Evolutionary conservation across 2,797 vertebrate species (phyloP).

Genomic region (Hydrocynus forskahlii): DNA sequence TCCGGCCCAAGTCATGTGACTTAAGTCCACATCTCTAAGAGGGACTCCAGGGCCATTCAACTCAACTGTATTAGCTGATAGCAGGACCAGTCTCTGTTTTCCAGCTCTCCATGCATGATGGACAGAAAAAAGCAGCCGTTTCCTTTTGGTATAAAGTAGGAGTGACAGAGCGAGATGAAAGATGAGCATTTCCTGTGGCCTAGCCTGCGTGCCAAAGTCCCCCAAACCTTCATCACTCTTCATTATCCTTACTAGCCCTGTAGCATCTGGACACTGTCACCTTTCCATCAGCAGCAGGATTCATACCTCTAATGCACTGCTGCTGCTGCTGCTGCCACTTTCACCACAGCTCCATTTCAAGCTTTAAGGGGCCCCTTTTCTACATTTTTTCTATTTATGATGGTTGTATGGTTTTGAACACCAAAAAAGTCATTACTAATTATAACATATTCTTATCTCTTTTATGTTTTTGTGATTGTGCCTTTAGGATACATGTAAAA

Average conservation of each 20-base stretch:
- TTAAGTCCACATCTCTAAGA: neutral
- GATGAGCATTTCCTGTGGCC: constrained; percentile 50
- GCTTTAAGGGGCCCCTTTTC: neutral
- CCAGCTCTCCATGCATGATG: neutral
- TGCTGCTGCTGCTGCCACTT: neutral
- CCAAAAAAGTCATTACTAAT: too few species aligned
- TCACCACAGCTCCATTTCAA: neutral
- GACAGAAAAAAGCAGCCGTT: constrained; percentile 6
- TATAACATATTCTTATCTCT: too few species aligned
- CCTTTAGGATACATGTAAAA: too few species aligned
- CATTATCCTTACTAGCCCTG: constrained; percentile 58
- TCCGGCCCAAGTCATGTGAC: neutral
- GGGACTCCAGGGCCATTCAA: neutral
- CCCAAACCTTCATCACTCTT: constrained; percentile 54
- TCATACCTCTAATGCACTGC: constrained; percentile 20
- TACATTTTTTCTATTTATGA: neutral
- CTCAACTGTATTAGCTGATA: neutral
- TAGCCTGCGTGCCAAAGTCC: constrained; percentile 48
- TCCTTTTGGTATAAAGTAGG: constrained; percentile 42
- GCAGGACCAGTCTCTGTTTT: neutral
- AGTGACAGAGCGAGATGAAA: constrained; percentile 55
- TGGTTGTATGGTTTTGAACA: neutral
- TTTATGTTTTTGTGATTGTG: too few species aligned
- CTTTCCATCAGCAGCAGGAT: constrained; percentile 46
- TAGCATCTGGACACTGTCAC: constrained; percentile 61